These are phyloP conservation scores for Pluvialis apricaria DNA, from an alignment of 2,113 vertebrate species.

Conservation along the genomic window DNA sequence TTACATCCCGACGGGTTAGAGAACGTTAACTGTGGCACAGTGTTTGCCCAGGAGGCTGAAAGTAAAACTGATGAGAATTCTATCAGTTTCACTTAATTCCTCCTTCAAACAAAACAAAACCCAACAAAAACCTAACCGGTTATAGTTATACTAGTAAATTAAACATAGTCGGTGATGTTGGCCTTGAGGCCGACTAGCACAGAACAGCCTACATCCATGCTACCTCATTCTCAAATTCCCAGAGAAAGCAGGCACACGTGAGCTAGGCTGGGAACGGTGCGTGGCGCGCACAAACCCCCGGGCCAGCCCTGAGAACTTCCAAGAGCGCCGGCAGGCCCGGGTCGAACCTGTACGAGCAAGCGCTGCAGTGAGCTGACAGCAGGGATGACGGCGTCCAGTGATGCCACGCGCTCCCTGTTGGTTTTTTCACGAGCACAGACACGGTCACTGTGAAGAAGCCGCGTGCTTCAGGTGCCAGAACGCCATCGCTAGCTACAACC, in stretches of 20 bases:
- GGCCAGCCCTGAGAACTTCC: neutral
- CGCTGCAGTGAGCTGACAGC: neutral
- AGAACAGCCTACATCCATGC: neutral
- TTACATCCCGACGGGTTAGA: slow-evolving; percentile 10
- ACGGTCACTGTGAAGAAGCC: fast-evolving
- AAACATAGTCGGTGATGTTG: neutral
- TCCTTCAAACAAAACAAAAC: neutral
- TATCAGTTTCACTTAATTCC: neutral
- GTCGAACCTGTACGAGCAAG: neutral
- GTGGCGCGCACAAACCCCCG: neutral
- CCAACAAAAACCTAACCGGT: neutral
- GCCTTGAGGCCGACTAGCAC: neutral
- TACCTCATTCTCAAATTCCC: neutral
- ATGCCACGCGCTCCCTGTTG: neutral
- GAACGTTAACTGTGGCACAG: slow-evolving; percentile 41
- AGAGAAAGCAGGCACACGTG: neutral
- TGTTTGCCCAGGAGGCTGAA: slow-evolving; percentile 29
- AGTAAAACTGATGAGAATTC: slow-evolving; percentile 30
- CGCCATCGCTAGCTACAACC: neutral
- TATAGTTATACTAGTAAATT: neutral
- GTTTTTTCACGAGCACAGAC: neutral
- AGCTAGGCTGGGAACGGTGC: fast-evolving
- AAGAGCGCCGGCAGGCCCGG: neutral
- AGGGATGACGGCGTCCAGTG: neutral
- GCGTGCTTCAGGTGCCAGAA: neutral